Percentiles rank a stretch among this genome's conserved stretches.
These are phyloP conservation scores for Uloborus diversus DNA, from an alignment of 1,140 invertebrate genomes.

Conservation along the genomic window DNA sequence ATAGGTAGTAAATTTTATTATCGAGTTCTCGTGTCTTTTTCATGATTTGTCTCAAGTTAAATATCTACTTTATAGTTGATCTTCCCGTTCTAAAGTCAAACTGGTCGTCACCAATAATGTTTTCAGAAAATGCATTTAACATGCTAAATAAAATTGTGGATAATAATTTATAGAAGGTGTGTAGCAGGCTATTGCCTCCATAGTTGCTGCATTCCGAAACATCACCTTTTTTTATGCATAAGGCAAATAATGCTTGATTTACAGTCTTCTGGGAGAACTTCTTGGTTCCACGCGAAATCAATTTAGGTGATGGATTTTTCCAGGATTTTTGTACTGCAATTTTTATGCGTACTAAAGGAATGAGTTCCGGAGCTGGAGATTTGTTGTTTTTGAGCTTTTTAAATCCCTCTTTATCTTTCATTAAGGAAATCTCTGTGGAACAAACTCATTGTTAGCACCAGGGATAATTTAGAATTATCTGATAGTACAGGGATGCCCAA, in stretches of 20 bases:
- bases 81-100: not conserved
- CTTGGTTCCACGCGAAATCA: not conserved
- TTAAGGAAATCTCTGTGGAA: not conserved
- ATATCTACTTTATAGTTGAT: not conserved
- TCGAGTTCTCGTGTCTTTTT: not conserved
- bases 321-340: not conserved
- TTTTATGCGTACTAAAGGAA: not conserved
- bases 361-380: not conserved
- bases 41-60: not conserved
- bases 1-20: not conserved
- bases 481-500: too few species aligned
- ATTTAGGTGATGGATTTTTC: not conserved
- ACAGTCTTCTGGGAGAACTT: not conserved
- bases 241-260: not conserved
- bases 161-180: not conserved
- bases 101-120: not conserved
- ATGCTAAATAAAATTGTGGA: not conserved
- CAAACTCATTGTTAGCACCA: not conserved
- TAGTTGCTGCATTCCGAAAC: not conserved
- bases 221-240: not conserved
- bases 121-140: not conserved
- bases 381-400: not conserved
- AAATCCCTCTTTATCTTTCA: not conserved
- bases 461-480: too few species aligned
- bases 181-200: not conserved